Percentiles rank a stretch among this genome's conserved stretches.
phyloP scores from a whole-genome alignment of 2,888 invertebrate species.

The Sphaerophoria rueppellii region DNA sequence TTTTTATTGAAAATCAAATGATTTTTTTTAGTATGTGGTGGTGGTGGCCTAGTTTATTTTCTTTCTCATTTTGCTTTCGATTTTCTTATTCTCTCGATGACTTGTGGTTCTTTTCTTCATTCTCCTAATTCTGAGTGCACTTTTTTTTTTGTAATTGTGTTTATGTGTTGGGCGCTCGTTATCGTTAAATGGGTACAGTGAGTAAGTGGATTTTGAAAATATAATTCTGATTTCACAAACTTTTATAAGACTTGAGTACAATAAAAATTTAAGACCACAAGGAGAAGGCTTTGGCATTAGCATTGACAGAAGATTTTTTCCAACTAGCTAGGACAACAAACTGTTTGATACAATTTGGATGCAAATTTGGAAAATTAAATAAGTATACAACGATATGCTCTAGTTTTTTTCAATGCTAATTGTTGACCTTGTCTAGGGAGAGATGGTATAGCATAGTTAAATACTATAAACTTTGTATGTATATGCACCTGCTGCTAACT shows the following conservation, averaged over 20 bases:
- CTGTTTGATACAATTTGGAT: too few species aligned
- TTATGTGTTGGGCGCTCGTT: background rate
- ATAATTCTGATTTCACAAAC: background rate
- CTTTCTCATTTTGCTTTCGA: constrained; percentile 34
- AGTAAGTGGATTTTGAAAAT: constrained; percentile 22
- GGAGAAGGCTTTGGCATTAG: too few species aligned
- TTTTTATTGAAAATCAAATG: constrained; percentile 45
- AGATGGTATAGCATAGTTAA: too few species aligned
- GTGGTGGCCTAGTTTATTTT: constrained; percentile 68
- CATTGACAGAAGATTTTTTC: too few species aligned
- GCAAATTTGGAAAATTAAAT: too few species aligned
- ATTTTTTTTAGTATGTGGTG: constrained; percentile 34
- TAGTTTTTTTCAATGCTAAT: too few species aligned
- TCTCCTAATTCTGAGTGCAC: constrained; percentile 41
- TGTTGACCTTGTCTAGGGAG: too few species aligned
- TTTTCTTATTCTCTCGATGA: constrained; percentile 19
- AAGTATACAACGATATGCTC: too few species aligned
- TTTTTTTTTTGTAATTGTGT: constrained; percentile 13
- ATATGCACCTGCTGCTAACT: too few species aligned
- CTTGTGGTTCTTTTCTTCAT: constrained; percentile 38
- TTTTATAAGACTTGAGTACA: constrained; percentile 1
- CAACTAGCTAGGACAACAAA: too few species aligned
- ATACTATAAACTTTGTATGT: too few species aligned
- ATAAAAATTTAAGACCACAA: too few species aligned
- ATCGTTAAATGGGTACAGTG: constrained; percentile 52